Conservation (phyloP, 2,113 vertebrate species). For the Sisor rabdophorus region DNA sequence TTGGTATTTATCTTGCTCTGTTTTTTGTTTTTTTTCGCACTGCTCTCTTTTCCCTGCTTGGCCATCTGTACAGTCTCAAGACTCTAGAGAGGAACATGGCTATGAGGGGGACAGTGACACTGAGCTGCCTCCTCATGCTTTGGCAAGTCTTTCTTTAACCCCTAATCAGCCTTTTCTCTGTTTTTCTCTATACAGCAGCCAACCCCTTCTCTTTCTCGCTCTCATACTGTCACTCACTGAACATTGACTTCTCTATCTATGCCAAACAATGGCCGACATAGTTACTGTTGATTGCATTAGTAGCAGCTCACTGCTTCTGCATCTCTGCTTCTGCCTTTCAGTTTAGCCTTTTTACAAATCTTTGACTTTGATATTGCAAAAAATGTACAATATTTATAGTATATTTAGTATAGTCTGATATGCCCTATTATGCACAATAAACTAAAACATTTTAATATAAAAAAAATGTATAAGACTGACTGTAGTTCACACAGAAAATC, state of each 20-base stretch:
- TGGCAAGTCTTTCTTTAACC: conserved; percentile 78
- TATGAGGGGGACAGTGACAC: conserved; percentile 82
- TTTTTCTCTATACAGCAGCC: conserved; percentile 9
- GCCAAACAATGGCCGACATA: conserved; percentile 20
- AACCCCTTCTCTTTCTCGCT: too few relatives aligned
- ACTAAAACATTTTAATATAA: neutral
- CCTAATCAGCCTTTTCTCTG: conserved; percentile 34
- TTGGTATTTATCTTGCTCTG: conserved; percentile 58
- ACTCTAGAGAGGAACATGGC: conserved; percentile 81
- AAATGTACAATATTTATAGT: neutral
- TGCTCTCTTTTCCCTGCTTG: neutral
- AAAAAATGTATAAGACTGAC: neutral
- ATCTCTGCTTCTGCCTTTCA: too few relatives aligned
- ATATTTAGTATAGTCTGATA: neutral
- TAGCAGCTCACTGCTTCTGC: neutral
- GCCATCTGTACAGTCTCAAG: conserved; percentile 64
- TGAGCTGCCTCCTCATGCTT: conserved; percentile 71
- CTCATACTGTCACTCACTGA: neutral
- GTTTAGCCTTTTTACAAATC: too few relatives aligned
- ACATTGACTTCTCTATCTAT: neutral
- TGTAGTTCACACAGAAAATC: neutral
- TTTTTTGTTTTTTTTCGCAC: conserved; percentile 33
- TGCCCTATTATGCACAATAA: neutral
- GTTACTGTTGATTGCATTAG: neutral
- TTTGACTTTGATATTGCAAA: neutral